Evolutionary conservation across 2,797 vertebrate species (phyloP).

Genomic region (Chelmon rostratus): DNA sequence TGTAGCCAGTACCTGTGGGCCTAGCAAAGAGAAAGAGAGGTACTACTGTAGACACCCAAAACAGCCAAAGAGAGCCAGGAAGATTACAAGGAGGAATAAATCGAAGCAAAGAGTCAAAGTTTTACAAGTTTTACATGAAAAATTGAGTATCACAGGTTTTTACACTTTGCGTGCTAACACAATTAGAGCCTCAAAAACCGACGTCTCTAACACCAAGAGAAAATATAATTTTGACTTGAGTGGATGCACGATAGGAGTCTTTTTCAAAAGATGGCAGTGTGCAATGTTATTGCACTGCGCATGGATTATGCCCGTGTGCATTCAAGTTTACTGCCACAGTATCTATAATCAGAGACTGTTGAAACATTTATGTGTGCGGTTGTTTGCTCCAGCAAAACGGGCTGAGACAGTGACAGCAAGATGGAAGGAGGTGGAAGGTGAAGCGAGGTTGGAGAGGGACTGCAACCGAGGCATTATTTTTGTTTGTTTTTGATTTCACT

Average conservation of each 20-base stretch:
- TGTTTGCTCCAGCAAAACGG: slow-evolving; percentile 35
- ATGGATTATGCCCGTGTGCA: slow-evolving; percentile 19
- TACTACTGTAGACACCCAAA: not conserved
- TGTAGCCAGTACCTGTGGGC: slow-evolving; percentile 37
- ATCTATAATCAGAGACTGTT: slow-evolving; percentile 47
- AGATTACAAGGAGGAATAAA: slow-evolving; percentile 9
- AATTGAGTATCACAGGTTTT: slow-evolving; percentile 7
- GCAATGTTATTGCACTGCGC: not conserved
- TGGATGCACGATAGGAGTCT: not conserved
- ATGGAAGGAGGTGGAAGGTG: slow-evolving; percentile 16
- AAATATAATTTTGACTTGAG: not conserved
- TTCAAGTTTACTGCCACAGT: slow-evolving; percentile 29
- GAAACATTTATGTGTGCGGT: slow-evolving; percentile 36
- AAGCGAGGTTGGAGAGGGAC: slow-evolving; percentile 18
- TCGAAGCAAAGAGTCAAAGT: slow-evolving; percentile 10
- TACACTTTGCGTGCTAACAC: not conserved
- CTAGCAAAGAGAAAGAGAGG: slow-evolving; percentile 19
- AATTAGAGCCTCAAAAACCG: not conserved
- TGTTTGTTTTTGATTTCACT: slow-evolving; percentile 60
- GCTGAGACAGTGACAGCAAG: slow-evolving; percentile 20
- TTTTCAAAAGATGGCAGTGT: not conserved
- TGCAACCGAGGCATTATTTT: slow-evolving; percentile 15
- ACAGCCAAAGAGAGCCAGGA: slow-evolving; percentile 19
- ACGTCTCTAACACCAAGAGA: not conserved
- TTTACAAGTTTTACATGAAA: slow-evolving; percentile 1